A percentile compares a stretch with the other conserved stretches of the same genome.
phyloP scores from a whole-genome alignment of 2,888 invertebrate genomes.

The Eurytoma adleriae region DNA sequence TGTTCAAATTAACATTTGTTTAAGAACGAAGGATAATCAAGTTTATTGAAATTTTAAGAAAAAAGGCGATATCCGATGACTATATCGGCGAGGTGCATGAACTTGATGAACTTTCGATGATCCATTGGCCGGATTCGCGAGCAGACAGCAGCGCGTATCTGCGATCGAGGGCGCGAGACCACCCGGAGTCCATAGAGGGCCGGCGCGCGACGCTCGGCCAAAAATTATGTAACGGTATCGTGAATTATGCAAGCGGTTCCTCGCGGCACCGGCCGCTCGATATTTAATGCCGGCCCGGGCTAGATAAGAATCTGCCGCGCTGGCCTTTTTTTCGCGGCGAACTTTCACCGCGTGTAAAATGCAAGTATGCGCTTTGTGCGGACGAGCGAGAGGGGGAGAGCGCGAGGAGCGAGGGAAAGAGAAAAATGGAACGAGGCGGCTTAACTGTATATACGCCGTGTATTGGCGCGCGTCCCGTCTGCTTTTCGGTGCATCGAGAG shows the following conservation, averaged over 20 bases:
- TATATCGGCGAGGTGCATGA: too few species aligned
- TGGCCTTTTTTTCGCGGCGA: not conserved
- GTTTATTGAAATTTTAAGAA: too few species aligned
- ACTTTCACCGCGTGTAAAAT: not conserved
- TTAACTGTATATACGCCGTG: constrained; percentile 35
- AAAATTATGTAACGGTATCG: constrained; percentile 51
- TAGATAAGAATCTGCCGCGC: constrained; percentile 44
- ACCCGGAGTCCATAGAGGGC: not conserved
- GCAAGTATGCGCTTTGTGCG: constrained; percentile 33
- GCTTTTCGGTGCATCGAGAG: not conserved
- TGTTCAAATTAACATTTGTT: too few species aligned
- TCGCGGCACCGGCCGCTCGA: constrained; percentile 5
- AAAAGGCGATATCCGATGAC: too few species aligned
- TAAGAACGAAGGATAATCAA: too few species aligned
- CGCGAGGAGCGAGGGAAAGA: not conserved
- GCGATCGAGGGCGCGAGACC: not conserved
- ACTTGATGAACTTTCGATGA: not conserved
- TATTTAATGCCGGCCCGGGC: constrained; percentile 16
- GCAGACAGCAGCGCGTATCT: not conserved
- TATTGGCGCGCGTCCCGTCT: constrained; percentile 8
- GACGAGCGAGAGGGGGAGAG: constrained; percentile 7
- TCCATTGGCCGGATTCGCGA: not conserved
- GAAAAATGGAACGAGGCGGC: constrained; percentile 2
- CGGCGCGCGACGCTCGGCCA: not conserved
- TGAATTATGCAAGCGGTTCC: constrained; percentile 38